Base-by-base conservation (phyloP, 1,140 invertebrate species). In the Chrysopa pallens region DNA sequence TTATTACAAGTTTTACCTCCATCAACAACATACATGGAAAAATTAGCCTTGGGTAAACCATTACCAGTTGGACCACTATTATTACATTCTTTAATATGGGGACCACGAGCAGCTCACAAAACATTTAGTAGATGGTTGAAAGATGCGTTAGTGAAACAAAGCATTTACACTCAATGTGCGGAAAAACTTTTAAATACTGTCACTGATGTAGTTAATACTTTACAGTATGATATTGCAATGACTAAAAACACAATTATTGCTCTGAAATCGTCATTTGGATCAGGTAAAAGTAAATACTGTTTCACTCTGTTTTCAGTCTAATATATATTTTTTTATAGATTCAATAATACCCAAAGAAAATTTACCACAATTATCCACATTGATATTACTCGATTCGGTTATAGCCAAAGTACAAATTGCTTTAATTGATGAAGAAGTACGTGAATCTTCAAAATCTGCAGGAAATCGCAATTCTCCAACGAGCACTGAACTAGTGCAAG, bases 121-220 rank as follows among this genome's bases (percentile, higher is more conserved):
- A 71, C 73, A 11, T 85, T 80, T 61, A 72, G 69, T 49, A 68
- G 72, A 3, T 86, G 80, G 82, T 63, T 73, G 15, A 68, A 84
- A 68, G 84, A 89, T 55, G 80, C 76, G 42, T 66, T 90, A n/a
- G 81, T 87, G 5, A 89, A 90, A 55, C 87, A 91, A 71, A 85
- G 86, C 38, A 74, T 89, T 69, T 87, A 80, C 42, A 82, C 79
- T 0, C 78, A 72, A 61, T 79, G 85, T 55, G 82, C 84, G 1
- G 84, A 87, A 52, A 74, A 74, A 48, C 61, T 88, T 35, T 54
- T 89, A 13, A 76, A 78, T 49, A 74, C 70, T 4, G 80, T 86
- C 2, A 64, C 71, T 0, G 74, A 75, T 41, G 66, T 68, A 8
- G 73, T 77, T 0, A 75, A 74, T 50, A 71, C 66, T 44, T 54